Evolutionary conservation across 2,888 invertebrate genomes (phyloP).

Genomic region (Tuberolachnus salignus): DNA sequence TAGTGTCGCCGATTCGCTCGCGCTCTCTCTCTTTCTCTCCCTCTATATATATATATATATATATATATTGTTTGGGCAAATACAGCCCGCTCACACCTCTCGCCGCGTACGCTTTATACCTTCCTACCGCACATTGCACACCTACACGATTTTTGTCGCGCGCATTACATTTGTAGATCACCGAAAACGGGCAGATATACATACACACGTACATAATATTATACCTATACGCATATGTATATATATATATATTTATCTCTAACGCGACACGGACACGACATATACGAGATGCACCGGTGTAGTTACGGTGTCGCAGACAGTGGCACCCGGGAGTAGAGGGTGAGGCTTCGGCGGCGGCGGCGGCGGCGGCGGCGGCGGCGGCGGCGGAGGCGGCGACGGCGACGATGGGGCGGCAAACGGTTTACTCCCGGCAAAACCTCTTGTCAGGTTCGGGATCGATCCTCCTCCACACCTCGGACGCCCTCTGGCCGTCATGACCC

Average conservation of each 20-base stretch:
- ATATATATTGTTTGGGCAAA: constrained; percentile 1
- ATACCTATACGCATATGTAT: background rate
- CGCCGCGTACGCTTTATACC: background rate
- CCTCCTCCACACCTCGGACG: constrained; percentile 51
- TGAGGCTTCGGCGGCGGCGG: background rate
- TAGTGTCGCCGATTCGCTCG: background rate
- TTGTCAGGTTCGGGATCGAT: constrained; percentile 54
- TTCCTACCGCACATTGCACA: background rate
- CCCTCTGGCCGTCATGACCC: constrained; percentile 56
- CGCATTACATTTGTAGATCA: no score
- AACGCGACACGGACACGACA: no score
- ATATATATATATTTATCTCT: no score
- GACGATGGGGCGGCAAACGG: constrained; percentile 42
- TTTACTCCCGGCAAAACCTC: constrained; percentile 50
- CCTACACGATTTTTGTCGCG: no score
- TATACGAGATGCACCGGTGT: background rate
- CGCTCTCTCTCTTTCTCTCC: no score
- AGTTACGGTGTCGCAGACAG: no score
- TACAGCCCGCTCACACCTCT: background rate
- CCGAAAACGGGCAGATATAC: background rate
- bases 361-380: constrained; percentile 8
- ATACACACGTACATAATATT: background rate
- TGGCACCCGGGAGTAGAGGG: background rate
- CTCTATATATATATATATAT: no score
- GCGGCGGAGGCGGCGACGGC: background rate